These are phyloP conservation scores for Enteromius argenteus DNA, from an alignment of 2,797 vertebrate genomes.

Conservation along the genomic window DNA sequence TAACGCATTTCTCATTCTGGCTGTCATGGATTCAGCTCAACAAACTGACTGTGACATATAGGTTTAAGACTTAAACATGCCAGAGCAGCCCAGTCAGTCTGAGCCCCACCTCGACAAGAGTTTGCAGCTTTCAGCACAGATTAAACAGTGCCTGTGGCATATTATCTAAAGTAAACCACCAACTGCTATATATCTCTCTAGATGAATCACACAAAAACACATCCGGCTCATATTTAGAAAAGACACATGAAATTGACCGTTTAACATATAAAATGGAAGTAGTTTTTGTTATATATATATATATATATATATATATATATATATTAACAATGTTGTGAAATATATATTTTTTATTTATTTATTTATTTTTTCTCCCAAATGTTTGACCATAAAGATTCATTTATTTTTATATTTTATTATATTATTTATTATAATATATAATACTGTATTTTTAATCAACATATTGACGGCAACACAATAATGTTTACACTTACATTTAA, in stretches of 20 bases:
- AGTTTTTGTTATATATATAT: no score
- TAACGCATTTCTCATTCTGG: constrained; percentile 1
- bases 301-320: no score
- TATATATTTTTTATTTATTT: no score
- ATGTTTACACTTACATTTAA: neutral
- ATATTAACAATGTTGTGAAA: neutral
- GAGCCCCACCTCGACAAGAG: neutral
- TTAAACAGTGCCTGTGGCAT: constrained; percentile 11
- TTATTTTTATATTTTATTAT: neutral
- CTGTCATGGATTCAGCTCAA: neutral
- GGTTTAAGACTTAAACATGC: constrained; percentile 8
- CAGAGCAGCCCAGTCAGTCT: neutral
- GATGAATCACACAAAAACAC: neutral
- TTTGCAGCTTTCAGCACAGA: constrained; percentile 15
- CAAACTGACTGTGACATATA: constrained; percentile 4
- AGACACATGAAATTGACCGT: neutral
- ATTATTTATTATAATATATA: neutral
- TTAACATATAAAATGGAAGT: no score
- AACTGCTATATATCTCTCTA: neutral
- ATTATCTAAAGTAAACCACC: constrained; percentile 23
- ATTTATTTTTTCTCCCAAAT: no score
- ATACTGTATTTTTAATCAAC: neutral
- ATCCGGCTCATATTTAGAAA: neutral
- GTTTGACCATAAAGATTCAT: neutral
- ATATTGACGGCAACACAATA: neutral